phyloP scores from a whole-genome alignment of 2,797 vertebrate species.

The Anabas testudineus region DNA sequence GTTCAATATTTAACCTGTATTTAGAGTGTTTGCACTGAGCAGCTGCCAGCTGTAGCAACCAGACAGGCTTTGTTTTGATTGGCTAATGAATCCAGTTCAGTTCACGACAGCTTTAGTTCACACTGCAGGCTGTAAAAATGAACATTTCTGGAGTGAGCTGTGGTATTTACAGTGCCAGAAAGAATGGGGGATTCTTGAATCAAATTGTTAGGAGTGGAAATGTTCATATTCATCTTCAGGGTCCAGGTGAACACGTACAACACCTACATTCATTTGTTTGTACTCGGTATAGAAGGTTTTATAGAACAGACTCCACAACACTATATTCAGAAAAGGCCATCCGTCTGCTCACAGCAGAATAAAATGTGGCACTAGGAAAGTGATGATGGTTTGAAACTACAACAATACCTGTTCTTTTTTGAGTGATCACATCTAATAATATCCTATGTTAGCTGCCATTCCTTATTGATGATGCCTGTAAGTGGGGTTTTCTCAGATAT shows the following conservation, averaged over 20 bases:
- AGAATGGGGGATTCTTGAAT: constrained; percentile 28
- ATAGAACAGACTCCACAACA: neutral
- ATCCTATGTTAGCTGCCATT: neutral
- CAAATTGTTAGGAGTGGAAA: constrained; percentile 5
- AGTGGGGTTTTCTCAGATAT: neutral
- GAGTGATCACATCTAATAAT: neutral
- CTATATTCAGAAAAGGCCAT: neutral
- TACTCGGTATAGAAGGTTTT: neutral
- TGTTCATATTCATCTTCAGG: constrained; percentile 6
- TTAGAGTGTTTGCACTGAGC: constrained; percentile 64
- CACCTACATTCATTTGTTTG: neutral
- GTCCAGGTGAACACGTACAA: constrained; percentile 7
- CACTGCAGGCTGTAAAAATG: constrained; percentile 35
- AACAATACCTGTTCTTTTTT: neutral
- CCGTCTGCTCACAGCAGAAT: neutral
- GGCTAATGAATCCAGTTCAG: constrained; percentile 54
- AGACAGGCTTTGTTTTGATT: constrained; percentile 61
- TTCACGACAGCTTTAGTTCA: constrained; percentile 47
- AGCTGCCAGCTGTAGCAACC: constrained; percentile 60
- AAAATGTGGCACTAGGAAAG: neutral
- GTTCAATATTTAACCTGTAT: constrained; percentile 76
- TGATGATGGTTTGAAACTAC: neutral
- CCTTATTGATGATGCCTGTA: neutral
- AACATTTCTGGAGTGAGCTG: constrained; percentile 16
- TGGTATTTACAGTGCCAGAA: constrained; percentile 41